These are phyloP conservation scores for Actinernus sp. DNA, from an alignment of 92 coral and sea anemone species.

Conservation along the genomic window DNA sequence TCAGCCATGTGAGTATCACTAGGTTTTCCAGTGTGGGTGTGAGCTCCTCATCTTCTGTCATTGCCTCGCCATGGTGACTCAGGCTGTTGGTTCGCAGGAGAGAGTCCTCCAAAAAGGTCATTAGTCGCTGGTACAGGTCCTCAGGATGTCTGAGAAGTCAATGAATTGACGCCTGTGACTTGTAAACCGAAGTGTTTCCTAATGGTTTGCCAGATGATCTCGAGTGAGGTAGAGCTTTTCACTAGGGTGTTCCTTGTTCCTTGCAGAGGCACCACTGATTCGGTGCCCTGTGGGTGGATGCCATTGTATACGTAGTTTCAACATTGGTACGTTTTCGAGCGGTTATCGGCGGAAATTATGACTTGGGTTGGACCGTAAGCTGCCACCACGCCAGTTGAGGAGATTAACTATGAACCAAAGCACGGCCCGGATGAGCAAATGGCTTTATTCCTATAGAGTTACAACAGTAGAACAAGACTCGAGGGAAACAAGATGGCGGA, in stretches of 20 bases:
- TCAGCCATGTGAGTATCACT: slow-evolving; percentile 63
- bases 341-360: too few species aligned
- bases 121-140: slow-evolving; percentile 69
- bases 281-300: too few species aligned
- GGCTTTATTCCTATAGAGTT: too few species aligned
- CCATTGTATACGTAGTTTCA: too few species aligned
- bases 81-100: slow-evolving; percentile 52
- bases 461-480: too few species aligned
- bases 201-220: slow-evolving; percentile 66
- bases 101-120: slow-evolving; percentile 66
- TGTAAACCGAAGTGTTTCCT: slow-evolving; percentile 69
- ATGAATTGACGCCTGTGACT: slow-evolving; percentile 61
- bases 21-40: slow-evolving; percentile 68
- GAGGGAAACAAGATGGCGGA: too few species aligned
- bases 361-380: too few species aligned
- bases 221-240: slow-evolving; percentile 62
- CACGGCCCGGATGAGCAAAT: too few species aligned
- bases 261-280: too few species aligned
- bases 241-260: slow-evolving; percentile 58
- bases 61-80: slow-evolving; percentile 62
- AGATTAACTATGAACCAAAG: too few species aligned
- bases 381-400: too few species aligned
- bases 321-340: too few species aligned
- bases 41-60: slow-evolving; percentile 65
- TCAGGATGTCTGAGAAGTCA: slow-evolving; percentile 63